Percentiles rank a stretch among this genome's conserved stretches.
These are phyloP conservation scores for Equus quagga DNA, from an alignment of 2,113 vertebrate genomes.

Conservation along the genomic window DNA sequence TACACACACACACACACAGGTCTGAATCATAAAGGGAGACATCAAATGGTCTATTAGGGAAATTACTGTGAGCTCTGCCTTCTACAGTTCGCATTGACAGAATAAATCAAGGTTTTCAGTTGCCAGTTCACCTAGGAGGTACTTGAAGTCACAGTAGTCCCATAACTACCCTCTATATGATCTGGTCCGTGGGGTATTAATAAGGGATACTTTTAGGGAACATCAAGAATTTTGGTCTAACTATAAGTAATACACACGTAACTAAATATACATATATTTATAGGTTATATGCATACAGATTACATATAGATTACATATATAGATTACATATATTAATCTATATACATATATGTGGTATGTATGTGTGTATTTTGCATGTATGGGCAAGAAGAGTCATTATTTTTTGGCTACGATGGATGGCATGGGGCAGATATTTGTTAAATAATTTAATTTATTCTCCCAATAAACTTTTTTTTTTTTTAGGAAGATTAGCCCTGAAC, in stretches of 20 bases:
- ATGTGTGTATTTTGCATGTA: neutral
- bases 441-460: neutral
- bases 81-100: neutral
- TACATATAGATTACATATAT: too few species aligned
- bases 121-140: neutral
- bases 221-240: neutral
- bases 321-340: neutral
- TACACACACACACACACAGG: accelerated
- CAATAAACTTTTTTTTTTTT: neutral
- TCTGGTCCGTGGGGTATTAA: neutral
- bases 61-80: neutral
- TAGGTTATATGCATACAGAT: too few species aligned
- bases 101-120: neutral
- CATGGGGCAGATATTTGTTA: neutral
- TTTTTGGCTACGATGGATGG: neutral
- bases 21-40: neutral
- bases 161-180: neutral
- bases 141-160: neutral
- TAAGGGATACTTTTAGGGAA: neutral
- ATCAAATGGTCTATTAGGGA: neutral
- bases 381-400: neutral
- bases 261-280: neutral
- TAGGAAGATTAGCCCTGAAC: too few species aligned
- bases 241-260: neutral
- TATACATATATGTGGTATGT: neutral